Evolutionary conservation across 37 sponge, comb jelly and placozoan species (phyloP).

Genomic region (Beroe ovata): DNA sequence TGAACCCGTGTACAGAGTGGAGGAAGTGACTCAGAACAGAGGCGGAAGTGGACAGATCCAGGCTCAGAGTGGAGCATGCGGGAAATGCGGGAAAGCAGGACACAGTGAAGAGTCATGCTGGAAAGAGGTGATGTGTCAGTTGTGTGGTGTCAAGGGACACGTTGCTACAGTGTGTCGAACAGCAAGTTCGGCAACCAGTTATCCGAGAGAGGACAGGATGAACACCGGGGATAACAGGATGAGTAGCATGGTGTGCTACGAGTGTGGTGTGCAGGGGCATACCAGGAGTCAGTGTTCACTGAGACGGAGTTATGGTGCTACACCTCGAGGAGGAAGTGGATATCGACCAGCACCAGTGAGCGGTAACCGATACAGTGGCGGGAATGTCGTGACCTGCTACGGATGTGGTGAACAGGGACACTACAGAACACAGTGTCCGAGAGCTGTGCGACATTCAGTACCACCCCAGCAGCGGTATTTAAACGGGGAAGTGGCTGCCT

Average conservation of each 20-base stretch:
- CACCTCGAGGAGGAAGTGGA: too few species aligned
- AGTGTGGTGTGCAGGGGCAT: neutral
- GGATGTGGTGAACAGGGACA: neutral
- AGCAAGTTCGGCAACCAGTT: neutral
- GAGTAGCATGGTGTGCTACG: neutral
- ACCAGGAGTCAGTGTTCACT: neutral
- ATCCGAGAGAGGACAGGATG: neutral
- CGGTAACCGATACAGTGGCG: too few species aligned
- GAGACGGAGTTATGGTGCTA: too few species aligned
- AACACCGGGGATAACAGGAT: neutral
- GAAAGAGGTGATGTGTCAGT: constrained; percentile 8
- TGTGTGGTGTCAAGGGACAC: neutral
- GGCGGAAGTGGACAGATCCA: neutral
- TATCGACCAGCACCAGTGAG: too few species aligned
- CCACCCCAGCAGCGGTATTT: neutral
- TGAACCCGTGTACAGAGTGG: neutral
- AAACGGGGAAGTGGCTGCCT: neutral
- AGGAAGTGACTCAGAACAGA: neutral
- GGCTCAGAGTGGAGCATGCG: neutral
- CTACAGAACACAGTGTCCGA: neutral
- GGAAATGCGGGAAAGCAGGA: neutral
- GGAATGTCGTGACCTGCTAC: neutral
- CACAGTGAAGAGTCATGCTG: neutral
- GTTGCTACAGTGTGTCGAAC: neutral
- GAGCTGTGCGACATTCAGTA: neutral